Base-by-base conservation (phyloP, 2,113 vertebrate species). In the Cricetomys ansorgei region DNA sequence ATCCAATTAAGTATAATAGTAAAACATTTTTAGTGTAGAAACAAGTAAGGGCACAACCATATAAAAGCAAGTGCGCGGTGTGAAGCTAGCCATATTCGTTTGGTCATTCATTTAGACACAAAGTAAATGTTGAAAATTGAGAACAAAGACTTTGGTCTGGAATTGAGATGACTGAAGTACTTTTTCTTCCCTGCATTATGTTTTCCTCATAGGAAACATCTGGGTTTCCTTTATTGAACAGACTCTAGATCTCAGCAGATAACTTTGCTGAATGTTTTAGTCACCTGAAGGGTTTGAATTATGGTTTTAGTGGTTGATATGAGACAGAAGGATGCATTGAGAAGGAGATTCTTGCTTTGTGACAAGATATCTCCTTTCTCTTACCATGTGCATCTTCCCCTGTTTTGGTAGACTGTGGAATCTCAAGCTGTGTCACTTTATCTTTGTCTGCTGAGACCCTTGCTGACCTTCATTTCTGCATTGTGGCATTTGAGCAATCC, bases 191-290 rank as follows among this genome's bases (percentile, higher is more conserved):
- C 88, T 96, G n/a, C 88, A 0, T 92, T 94, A 73, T 90, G 12
- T 55, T 9, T 88, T 85, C 92, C 94, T 88, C 59, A 92, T 84
- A 40, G 89, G 94, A 96, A 97, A 72, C 97, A 94, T 80, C 91
- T 97, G 96, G 84, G 85, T 97, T 97, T 96, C 88, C 93, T 96
- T 73, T 95, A 6, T 69, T 96, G 94, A 94, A 92, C 91, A 50
- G 70, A 87, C n/a, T 95, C 88, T 85, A 97, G 5, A 88, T 92
- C 86, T 70, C 43, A 37, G 21, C 45, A 69, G 34, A 53, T 89
- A 90, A 91, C 37, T 89, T 40, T 27, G 31, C 9, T 88, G 48
- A 88, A 73, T 59, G 40, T 67, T 85, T 64, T 91, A 59, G 43
- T 53, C 69, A 55, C 57, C 73, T 65, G 50, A 89, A 93, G 34